These are phyloP conservation scores for Rafetus swinhoei DNA, from an alignment of 2,113 vertebrate genomes.

Conservation along the genomic window DNA sequence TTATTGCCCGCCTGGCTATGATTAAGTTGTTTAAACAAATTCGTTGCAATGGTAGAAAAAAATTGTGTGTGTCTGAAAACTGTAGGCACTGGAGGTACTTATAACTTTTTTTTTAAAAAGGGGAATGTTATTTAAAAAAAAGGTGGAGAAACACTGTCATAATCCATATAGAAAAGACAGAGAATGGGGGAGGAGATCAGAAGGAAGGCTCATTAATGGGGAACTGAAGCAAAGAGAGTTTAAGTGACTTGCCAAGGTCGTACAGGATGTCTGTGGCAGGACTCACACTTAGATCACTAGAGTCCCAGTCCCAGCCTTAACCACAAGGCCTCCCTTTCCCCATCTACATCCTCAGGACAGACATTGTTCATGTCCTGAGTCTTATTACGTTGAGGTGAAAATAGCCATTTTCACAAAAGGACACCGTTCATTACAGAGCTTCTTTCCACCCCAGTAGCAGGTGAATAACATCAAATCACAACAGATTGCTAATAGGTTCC, in stretches of 20 bases:
- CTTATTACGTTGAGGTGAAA: neutral
- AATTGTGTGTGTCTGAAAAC: too few relatives aligned
- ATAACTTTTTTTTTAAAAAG: too few relatives aligned
- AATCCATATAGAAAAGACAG: neutral
- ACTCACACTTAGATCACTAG: neutral
- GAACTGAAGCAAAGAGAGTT: neutral
- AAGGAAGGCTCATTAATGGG: neutral
- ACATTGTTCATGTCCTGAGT: neutral
- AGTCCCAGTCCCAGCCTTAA: neutral
- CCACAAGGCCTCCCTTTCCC: neutral
- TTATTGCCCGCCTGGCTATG: too few relatives aligned
- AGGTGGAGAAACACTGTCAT: too few relatives aligned
- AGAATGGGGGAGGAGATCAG: neutral
- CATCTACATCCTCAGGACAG: neutral
- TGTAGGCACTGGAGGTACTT: too few relatives aligned
- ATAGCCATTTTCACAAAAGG: constrained; percentile 1
- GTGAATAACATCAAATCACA: constrained; percentile 68
- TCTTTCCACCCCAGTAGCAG: constrained; percentile 18
- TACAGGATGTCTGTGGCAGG: neutral
- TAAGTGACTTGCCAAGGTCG: neutral
- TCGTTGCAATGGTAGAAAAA: too few relatives aligned
- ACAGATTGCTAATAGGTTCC: constrained; percentile 65
- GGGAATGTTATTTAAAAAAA: too few relatives aligned
- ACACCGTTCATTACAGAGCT: constrained; percentile 1
- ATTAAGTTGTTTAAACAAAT: too few relatives aligned